These are phyloP conservation scores for Hoplodrina blanda DNA, from an alignment of 2,888 invertebrate species.

Conservation along the genomic window DNA sequence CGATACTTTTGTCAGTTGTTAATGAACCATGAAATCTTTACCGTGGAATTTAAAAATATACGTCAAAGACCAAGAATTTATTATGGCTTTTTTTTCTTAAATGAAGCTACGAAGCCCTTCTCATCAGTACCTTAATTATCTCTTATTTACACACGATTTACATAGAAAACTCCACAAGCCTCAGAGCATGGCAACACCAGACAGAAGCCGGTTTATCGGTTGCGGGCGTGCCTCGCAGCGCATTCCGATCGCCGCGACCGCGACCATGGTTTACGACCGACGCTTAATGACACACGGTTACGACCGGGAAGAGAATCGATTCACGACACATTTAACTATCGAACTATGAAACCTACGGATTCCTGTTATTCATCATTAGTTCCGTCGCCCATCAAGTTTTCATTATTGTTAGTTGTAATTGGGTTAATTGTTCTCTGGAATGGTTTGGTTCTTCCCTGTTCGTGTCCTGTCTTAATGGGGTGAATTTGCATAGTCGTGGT, in stretches of 20 bases:
- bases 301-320: conserved; percentile 88
- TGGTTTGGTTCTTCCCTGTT: conserved; percentile 10
- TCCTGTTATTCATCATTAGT: conserved; percentile 48
- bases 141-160: conserved; percentile 4
- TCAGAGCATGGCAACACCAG: conserved; percentile 60
- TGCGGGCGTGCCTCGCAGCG: conserved; percentile 81
- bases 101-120: neutral
- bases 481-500: neutral
- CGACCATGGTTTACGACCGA: conserved; percentile 79
- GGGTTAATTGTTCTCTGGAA: conserved; percentile 15
- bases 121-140: neutral
- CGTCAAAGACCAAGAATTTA: neutral
- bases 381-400: conserved; percentile 29
- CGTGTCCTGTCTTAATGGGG: conserved; percentile 13
- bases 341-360: conserved; percentile 65
- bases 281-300: conserved; percentile 85
- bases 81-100: neutral
- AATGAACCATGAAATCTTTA: neutral
- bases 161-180: conserved; percentile 9
- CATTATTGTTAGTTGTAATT: conserved; percentile 29
- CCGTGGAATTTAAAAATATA: neutral
- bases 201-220: conserved; percentile 72
- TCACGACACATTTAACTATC: conserved; percentile 83
- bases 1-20: neutral
- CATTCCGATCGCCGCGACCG: conserved; percentile 84